These are phyloP conservation scores for Penaeus japonicus DNA, from an alignment of 1,140 invertebrate genomes.

Conservation along the genomic window DNA sequence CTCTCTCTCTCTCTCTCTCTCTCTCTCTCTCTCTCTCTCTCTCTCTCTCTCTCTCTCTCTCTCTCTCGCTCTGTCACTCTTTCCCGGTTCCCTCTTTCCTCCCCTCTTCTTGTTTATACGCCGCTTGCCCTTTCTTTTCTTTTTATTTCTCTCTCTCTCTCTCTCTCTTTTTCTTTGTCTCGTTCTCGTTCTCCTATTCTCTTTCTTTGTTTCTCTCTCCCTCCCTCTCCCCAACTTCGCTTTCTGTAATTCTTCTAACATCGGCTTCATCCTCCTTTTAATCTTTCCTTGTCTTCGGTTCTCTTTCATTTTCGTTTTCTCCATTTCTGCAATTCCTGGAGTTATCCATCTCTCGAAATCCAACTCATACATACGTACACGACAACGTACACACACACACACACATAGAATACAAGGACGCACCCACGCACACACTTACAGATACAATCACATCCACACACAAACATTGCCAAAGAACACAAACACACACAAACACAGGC, in stretches of 20 bases:
- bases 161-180: background rate
- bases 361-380: background rate
- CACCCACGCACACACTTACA: slow-evolving; percentile 7
- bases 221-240: slow-evolving; percentile 18
- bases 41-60: too few species aligned
- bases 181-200: background rate
- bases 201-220: slow-evolving; percentile 20
- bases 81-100: too few species aligned
- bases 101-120: background rate
- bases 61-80: too few species aligned
- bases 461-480: too few species aligned
- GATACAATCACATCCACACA: background rate
- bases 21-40: background rate
- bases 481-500: slow-evolving; percentile 1
- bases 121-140: background rate
- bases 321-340: too few species aligned
- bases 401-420: too few species aligned
- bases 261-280: too few species aligned
- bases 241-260: too few species aligned
- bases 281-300: too few species aligned
- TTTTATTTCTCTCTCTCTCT: slow-evolving; percentile 2
- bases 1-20: background rate
- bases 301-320: too few species aligned
- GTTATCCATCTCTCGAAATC: background rate
- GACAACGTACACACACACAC: background rate